These are phyloP conservation scores for Scaptomyza polygonia DNA, from an alignment of 2,888 invertebrate species.

Conservation along the genomic window DNA sequence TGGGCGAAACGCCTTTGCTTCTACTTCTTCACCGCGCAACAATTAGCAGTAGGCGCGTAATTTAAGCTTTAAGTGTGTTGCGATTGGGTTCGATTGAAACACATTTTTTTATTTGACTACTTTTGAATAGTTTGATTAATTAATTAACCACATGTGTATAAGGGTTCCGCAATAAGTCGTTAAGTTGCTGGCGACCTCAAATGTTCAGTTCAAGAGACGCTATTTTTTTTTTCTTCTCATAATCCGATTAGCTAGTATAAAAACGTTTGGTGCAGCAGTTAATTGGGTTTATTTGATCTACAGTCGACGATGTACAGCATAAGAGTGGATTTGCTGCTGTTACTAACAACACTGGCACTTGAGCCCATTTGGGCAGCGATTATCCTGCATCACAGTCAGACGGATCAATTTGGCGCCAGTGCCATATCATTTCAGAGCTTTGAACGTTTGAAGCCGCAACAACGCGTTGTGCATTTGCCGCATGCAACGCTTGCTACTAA, in stretches of 20 bases:
- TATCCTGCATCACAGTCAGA: constrained; percentile 79
- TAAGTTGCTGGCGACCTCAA: constrained; percentile 48
- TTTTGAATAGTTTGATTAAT: constrained; percentile 70
- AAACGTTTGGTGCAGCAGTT: constrained; percentile 55
- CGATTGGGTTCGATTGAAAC: constrained; percentile 41
- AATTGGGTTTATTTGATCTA: constrained; percentile 60
- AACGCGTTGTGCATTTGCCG: background rate
- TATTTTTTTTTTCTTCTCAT: constrained; percentile 34
- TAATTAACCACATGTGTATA: constrained; percentile 50
- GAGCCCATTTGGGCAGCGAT: constrained; percentile 40
- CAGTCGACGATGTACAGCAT: constrained; percentile 46
- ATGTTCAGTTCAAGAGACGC: constrained; percentile 46
- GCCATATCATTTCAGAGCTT: constrained; percentile 86
- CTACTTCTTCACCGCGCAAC: constrained; percentile 2
- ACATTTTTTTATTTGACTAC: constrained; percentile 40
- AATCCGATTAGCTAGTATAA: constrained; percentile 56
- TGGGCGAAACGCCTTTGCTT: background rate
- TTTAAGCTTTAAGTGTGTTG: constrained; percentile 65
- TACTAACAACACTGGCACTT: constrained; percentile 15
- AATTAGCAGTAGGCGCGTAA: constrained; percentile 66
- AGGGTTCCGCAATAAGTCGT: constrained; percentile 39
- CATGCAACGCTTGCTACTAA: constrained; percentile 2
- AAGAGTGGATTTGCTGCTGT: constrained; percentile 14
- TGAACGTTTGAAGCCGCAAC: constrained; percentile 75
- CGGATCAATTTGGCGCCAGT: constrained; percentile 24